Evolutionary conservation across 2,113 vertebrate species (phyloP), one percentile per base, ranked within the genome.

Genomic region (Cyanoramphus novaezelandiae): DNA sequence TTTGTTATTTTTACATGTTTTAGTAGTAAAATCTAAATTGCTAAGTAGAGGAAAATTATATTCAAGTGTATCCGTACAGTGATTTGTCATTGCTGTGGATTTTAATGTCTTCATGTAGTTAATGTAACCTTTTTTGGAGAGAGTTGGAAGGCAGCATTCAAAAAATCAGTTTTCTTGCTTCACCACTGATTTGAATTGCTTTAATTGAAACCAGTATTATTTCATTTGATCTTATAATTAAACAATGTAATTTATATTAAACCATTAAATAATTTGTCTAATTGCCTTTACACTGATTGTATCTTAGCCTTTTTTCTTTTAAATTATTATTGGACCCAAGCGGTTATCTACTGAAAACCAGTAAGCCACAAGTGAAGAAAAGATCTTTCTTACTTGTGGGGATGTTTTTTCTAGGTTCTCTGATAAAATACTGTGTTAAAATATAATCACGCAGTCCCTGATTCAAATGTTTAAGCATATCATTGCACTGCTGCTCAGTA

Each of bases 161-260:
- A 90, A 92, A 96, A 90, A 86, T 91, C 50, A 43, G 11, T 93
- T 93, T 78, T 49, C 35, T 85, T 76, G 25, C 63, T 89, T 95
- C 57, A 37, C 31, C 28, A 50, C 35, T 87, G 53, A 49, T 62
- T 95, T 95, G 75, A 94, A 94, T 82, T 95, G 50, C 67, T 88
- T 33, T 95, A 91, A 96, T 80, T 90, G 86, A 96, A 94, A 87
- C 63, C 63, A 85, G 70, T 94, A 86, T 92, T 93, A 83, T 93
- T 95, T 94, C 70, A 41, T 93, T 96, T 95, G 88, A 97, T 97
- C 92, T 93, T 95, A 79, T 96, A 97, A 97, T 97, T 97, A 97
- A 95, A 89, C 87, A 90, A 52, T 75, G 92, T 97, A 96, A 96
- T 96, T 96, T 94, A 93, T 93, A 96, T 95, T 93, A 97, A 97